phyloP scores from a whole-genome alignment of 2,888 invertebrate genomes.

The Drosophila borborema region DNA sequence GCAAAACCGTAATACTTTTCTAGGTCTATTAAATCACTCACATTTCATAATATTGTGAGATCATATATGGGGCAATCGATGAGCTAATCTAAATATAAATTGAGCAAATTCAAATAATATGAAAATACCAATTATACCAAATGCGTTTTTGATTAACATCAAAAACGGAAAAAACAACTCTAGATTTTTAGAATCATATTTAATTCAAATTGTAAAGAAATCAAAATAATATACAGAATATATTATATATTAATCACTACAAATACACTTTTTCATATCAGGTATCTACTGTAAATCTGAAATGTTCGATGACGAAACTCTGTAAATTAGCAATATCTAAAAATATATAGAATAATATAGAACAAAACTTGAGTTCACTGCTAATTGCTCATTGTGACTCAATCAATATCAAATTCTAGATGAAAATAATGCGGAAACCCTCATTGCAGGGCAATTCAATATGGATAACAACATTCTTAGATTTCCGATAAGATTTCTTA shows the following conservation, averaged over 20 bases:
- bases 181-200: too few relatives aligned
- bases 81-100: neutral
- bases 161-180: too few relatives aligned
- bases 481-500: conserved; percentile 3
- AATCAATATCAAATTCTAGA: neutral
- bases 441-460: conserved; percentile 10
- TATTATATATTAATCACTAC: too few relatives aligned
- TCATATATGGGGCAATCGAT: neutral
- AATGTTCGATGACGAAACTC: conserved; percentile 6
- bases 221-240: too few relatives aligned
- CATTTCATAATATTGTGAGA: neutral
- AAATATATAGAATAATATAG: neutral
- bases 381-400: neutral
- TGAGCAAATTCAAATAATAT: neutral
- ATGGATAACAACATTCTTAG: conserved; percentile 2
- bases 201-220: too few relatives aligned
- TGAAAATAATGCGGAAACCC: neutral
- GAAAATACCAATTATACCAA: neutral
- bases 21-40: neutral
- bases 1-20: neutral
- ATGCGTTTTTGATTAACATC: too few relatives aligned
- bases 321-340: neutral
- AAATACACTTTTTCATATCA: too few relatives aligned
- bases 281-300: neutral
- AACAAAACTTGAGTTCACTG: conserved; percentile 10